Base-by-base conservation (phyloP, 2,113 vertebrate genomes). In the Condylura cristata region DNA sequence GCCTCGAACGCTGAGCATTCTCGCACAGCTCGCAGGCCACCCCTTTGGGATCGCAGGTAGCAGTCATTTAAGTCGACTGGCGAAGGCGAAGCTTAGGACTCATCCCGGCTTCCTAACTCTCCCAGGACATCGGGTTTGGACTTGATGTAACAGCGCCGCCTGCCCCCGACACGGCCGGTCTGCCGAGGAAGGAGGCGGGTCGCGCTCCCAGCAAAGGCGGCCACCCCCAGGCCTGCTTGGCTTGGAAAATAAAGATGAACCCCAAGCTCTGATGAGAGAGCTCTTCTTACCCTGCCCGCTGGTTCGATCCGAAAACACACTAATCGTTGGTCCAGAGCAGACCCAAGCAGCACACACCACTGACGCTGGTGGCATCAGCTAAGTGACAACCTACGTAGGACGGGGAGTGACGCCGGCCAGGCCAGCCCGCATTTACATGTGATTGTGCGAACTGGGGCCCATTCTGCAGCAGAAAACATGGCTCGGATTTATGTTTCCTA, bases 61-160 rank as follows among this genome's bases (percentile, higher is more conserved):
- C 16, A 4, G 83, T 78, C n/a, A 37, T 90, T 94, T 65, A 82
- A 48, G 5, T 17, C 58, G 30, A 86, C 9, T 61, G 66, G 32
- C 90, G 93, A 94, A 93, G 41, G 82, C 44, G 24, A 79, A 96
- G 83, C 93, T 91, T 68, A 88, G 24, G 14, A 82, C 60, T 75
- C 37, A 81, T 79, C 17, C 30, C 13, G 32, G 34, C 37, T 90
- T 92, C 74, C 95, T 90, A 96, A 96, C 80, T 26, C 68, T 92
- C 92, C 95, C 66, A 92, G 51, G 39, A 95, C 95, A 70, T 88
- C 34, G 90, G 72, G 93, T 16, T 95, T 56, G 74, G 83, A 89
- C 48, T 72, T 70, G 76, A 95, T 88, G 74, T 78, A 91, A 91
- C 51, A 79, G 41, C 56, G 66, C 18, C 44, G 28, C n/a, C 8